phyloP scores from a whole-genome alignment of 2,797 vertebrate species.

The Pelodytes ibericus region DNA sequence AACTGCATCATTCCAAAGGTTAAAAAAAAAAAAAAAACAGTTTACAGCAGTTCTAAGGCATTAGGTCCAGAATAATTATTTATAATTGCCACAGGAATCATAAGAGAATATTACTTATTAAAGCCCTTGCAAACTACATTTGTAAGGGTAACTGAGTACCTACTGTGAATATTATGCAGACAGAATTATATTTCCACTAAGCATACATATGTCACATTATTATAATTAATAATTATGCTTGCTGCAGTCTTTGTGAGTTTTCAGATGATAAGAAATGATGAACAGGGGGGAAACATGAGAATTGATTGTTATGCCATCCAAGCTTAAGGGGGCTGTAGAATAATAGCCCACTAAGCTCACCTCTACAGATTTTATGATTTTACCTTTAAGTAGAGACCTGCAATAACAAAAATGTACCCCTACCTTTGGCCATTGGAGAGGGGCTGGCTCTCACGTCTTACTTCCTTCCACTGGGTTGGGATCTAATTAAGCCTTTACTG shows the following conservation, averaged over 20 bases:
- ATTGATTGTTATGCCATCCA: no score
- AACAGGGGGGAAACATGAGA: no score
- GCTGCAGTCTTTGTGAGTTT: slow-evolving; percentile 7
- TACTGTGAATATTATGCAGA: slow-evolving; percentile 14
- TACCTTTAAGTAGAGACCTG: no score
- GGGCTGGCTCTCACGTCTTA: no score
- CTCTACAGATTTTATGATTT: no score
- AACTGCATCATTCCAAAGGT: slow-evolving; percentile 22
- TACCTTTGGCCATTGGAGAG: no score
- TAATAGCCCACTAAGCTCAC: no score
- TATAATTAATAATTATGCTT: slow-evolving; percentile 31
- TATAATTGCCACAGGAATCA: slow-evolving; percentile 43
- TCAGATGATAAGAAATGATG: background rate
- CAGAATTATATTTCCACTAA: slow-evolving; percentile 23
- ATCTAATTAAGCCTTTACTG: no score
- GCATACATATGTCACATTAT: slow-evolving; percentile 24
- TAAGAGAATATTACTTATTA: slow-evolving; percentile 49
- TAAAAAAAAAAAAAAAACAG: slow-evolving; percentile 7
- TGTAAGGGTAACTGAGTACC: slow-evolving; percentile 23
- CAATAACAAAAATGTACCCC: no score
- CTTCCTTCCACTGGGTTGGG: no score
- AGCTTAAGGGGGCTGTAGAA: no score
- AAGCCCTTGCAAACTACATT: slow-evolving; percentile 37
- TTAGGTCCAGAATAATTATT: slow-evolving; percentile 45
- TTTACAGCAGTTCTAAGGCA: slow-evolving; percentile 30